These are phyloP conservation scores for Gastrophysa polygoni DNA, from an alignment of 2,888 invertebrate species.

Conservation along the genomic window DNA sequence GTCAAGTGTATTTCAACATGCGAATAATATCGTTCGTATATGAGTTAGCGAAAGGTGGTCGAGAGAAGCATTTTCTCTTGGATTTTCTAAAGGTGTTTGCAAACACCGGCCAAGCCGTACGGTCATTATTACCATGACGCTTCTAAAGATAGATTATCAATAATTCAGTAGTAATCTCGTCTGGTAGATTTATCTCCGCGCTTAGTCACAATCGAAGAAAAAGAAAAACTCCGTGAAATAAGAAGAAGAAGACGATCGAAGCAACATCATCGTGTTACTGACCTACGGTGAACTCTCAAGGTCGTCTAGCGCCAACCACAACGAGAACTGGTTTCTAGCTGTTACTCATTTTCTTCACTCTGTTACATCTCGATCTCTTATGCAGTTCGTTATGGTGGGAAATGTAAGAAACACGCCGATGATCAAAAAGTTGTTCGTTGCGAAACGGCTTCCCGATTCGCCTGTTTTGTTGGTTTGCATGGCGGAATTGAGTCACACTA, in stretches of 20 bases:
- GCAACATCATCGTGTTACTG: conserved; percentile 41
- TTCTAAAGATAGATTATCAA: neutral
- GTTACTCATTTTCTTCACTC: conserved; percentile 9
- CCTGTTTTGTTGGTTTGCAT: too few relatives aligned
- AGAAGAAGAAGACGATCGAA: conserved; percentile 3
- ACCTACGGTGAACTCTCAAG: conserved; percentile 53
- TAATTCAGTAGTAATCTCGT: neutral
- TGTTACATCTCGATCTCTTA: conserved; percentile 9
- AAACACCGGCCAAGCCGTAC: too few relatives aligned
- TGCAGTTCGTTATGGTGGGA: conserved; percentile 14
- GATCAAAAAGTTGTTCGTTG: neutral
- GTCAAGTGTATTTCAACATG: too few relatives aligned
- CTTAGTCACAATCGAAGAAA: conserved; percentile 10
- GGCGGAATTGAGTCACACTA: too few relatives aligned
- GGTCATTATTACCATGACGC: too few relatives aligned
- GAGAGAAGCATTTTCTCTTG: too few relatives aligned
- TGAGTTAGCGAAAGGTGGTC: too few relatives aligned
- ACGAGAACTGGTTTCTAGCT: conserved; percentile 40
- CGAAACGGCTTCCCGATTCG: neutral
- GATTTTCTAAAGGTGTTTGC: too few relatives aligned
- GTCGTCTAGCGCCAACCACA: conserved; percentile 42
- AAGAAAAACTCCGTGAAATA: neutral
- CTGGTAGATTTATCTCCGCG: neutral
- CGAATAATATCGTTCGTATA: too few relatives aligned
- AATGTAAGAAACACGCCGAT: too few relatives aligned